Evolutionary conservation across 2,113 vertebrate genomes (phyloP), one percentile per base, ranked within the genome.

Genomic region (Lepisosteus osseus): DNA sequence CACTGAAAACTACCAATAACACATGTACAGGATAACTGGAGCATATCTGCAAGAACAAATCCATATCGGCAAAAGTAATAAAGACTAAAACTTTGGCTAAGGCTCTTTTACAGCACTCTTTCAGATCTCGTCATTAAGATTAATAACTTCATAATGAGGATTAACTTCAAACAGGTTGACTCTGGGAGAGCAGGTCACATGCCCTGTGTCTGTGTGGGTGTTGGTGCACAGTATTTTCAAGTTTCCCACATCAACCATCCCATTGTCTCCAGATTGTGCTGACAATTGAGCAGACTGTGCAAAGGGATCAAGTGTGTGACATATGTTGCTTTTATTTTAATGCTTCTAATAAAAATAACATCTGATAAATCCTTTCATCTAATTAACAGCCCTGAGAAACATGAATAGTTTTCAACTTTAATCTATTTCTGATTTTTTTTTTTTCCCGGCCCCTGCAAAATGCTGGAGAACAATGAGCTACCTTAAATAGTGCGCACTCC

Each of bases 311-410:
- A 88, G 89, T 84, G 78, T 74, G 70, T 86, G 86, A 86, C 88
- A 91, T 89, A 85, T 90, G 90, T 87, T 91, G 81, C 79, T 88
- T 91, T 89, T 83, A 87, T 90, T 90, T 85, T 82, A 82, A 89
- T 79, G 78, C 76, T 6, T 75, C 82, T 88, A 88, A 90, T 91
- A 90, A 90, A 91, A 91, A 82, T 78, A 86, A 83, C 87, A 90
- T 89, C 83, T 88, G 86, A 92, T 89, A 82, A 82, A 86, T 78
- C 82, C 71, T 75, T 85, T 84, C 84, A 80, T 85, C 84, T 88
- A 86, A 90, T 91, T 88, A 90, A 86, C 78, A 81, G 76, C 78
- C 81, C 76, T 65, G 77, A 81, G 83, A 84, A 86, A 79, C 72
- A 84, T 74, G 29, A 72, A 83, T 80, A 86, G 82, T 79, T 81